Conservation (phyloP, 2,888 invertebrate genomes). For the Hypercompe scribonia region DNA sequence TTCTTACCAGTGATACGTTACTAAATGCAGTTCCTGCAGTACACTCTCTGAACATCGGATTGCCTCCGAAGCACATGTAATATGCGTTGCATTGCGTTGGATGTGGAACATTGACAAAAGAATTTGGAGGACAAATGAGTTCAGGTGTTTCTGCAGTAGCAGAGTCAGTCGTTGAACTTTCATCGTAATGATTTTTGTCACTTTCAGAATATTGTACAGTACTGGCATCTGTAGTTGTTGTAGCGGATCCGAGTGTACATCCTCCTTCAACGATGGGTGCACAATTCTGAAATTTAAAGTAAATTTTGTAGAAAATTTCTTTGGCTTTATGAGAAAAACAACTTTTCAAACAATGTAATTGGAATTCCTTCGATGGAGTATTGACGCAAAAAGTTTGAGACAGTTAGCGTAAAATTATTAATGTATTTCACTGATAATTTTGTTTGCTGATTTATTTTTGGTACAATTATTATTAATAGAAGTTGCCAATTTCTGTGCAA, state of each 20-base stretch:
- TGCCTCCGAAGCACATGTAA: slow-evolving; percentile 25
- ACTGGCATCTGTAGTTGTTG: neutral
- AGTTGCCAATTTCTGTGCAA: too few relatives aligned
- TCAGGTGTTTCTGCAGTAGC: neutral
- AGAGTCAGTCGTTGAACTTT: neutral
- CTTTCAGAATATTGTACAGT: neutral
- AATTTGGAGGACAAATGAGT: slow-evolving; percentile 17
- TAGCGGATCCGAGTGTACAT: slow-evolving; percentile 29
- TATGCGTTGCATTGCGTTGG: slow-evolving; percentile 33
- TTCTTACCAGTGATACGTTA: neutral
- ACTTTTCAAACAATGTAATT: neutral
- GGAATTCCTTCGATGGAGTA: neutral
- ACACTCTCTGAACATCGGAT: neutral
- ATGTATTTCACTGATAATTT: too few relatives aligned
- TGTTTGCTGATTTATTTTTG: too few relatives aligned
- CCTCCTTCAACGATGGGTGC: slow-evolving; percentile 38
- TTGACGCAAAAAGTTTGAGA: too few relatives aligned
- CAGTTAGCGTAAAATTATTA: too few relatives aligned
- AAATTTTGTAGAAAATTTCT: neutral
- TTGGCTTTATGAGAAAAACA: neutral
- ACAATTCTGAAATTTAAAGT: slow-evolving; percentile 24
- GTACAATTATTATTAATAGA: neutral
- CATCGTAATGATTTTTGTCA: neutral
- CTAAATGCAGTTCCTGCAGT: slow-evolving; percentile 29
- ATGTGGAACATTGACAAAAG: slow-evolving; percentile 29